Conservation (phyloP, 2,888 invertebrate species). For the Acrobasis suavella region DNA sequence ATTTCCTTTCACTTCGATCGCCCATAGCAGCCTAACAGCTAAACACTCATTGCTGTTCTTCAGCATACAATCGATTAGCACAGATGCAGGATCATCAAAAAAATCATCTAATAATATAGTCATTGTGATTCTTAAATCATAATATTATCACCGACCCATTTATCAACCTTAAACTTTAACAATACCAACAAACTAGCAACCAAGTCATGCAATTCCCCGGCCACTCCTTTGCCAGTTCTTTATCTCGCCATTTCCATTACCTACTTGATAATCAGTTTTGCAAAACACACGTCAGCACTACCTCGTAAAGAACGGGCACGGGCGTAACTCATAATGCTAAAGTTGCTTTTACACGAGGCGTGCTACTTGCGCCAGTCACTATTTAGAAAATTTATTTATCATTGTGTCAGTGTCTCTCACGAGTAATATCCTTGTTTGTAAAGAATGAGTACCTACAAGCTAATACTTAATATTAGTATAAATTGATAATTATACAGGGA, state of each 20-base stretch:
- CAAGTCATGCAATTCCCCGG: slow-evolving; percentile 21
- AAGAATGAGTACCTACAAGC: no score
- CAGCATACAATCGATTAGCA: no score
- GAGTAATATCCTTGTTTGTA: no score
- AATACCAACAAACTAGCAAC: background rate
- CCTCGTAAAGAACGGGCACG: slow-evolving; percentile 24
- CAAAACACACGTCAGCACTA: slow-evolving; percentile 29
- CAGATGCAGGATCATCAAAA: no score
- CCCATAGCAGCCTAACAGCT: no score
- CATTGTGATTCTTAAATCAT: background rate
- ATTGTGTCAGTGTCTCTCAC: no score
- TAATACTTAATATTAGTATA: no score
- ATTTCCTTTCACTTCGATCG: no score
- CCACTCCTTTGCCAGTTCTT: slow-evolving; percentile 29
- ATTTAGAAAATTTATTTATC: no score
- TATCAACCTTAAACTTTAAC: background rate
- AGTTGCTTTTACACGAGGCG: slow-evolving; percentile 3
- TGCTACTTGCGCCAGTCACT: background rate
- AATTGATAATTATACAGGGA: no score
- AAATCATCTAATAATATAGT: background rate
- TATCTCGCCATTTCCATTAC: slow-evolving; percentile 25
- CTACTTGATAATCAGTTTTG: slow-evolving; percentile 30
- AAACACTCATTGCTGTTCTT: no score
- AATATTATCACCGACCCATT: background rate
- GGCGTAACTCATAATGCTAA: slow-evolving; percentile 28